A percentile compares a stretch with the other conserved stretches of the same genome.
Evolutionary conservation across 1,140 invertebrate species (phyloP).

Genomic region (Nasonia vitripennis): DNA sequence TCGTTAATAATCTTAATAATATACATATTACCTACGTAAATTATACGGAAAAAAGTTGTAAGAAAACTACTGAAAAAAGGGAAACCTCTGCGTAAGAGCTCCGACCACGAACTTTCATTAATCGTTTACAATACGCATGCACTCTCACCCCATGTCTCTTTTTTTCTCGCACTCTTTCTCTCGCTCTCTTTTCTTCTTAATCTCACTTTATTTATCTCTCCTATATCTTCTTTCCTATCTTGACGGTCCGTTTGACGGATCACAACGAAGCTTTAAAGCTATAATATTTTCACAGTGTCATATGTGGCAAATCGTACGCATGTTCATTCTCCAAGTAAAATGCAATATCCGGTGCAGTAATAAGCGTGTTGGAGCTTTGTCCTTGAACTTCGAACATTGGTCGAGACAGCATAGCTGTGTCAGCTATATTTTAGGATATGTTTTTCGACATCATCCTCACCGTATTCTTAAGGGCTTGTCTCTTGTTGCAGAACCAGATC

Average conservation of each 20-base stretch:
- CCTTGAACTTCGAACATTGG: slow-evolving; percentile 34
- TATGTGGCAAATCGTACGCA: slow-evolving; percentile 39
- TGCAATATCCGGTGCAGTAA: slow-evolving; percentile 45
- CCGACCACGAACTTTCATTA: slow-evolving; percentile 49
- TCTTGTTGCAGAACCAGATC: slow-evolving; percentile 99
- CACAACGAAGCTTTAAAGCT: slow-evolving; percentile 52
- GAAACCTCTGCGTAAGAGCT: slow-evolving; percentile 38
- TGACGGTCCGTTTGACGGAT: slow-evolving; percentile 49
- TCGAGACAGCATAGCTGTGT: slow-evolving; percentile 50
- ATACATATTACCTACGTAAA: slow-evolving; percentile 16
- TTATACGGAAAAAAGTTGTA: slow-evolving; percentile 15
- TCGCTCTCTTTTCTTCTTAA: not conserved
- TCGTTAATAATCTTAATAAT: slow-evolving; percentile 48
- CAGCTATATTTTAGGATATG: slow-evolving; percentile 71
- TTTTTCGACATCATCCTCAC: slow-evolving; percentile 93
- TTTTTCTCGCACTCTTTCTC: not conserved
- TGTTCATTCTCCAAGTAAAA: slow-evolving; percentile 36
- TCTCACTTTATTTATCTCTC: slow-evolving; percentile 16
- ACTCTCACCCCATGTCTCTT: slow-evolving; percentile 9
- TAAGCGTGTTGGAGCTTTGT: slow-evolving; percentile 22
- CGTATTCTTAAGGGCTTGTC: slow-evolving; percentile 97
- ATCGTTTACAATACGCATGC: slow-evolving; percentile 28
- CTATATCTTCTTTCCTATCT: slow-evolving; percentile 16
- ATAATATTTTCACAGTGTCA: slow-evolving; percentile 50
- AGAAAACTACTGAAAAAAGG: slow-evolving; percentile 48